Evolutionary conservation across 2,888 invertebrate genomes (phyloP).

Genomic region (Hylaea fasciaria): DNA sequence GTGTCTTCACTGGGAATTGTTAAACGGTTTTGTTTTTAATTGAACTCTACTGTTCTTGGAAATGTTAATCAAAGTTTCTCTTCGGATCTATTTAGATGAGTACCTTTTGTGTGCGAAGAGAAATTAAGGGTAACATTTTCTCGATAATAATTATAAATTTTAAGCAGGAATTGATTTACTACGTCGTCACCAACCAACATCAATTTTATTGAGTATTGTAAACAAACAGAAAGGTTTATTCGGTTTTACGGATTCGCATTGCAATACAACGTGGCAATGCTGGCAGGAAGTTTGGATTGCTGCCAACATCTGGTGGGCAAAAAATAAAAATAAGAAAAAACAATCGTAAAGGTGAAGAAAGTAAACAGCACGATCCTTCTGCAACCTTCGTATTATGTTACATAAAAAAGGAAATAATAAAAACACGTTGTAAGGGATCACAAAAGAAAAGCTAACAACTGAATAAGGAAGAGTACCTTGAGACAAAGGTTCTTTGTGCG

Average conservation of each 20-base stretch:
- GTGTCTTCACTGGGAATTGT: constrained; percentile 72
- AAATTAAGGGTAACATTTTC: neutral
- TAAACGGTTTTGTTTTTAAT: constrained; percentile 72
- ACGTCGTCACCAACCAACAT: too few species aligned
- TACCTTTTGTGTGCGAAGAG: constrained; percentile 30
- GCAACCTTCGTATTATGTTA: neutral
- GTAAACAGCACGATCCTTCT: too few species aligned
- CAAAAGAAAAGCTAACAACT: constrained; percentile 48
- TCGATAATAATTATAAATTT: too few species aligned
- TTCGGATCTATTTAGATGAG: constrained; percentile 25
- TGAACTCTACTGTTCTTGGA: constrained; percentile 51
- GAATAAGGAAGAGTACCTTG: constrained; percentile 46
- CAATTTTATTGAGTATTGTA: too few species aligned
- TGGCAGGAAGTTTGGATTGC: too few species aligned
- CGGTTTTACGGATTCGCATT: too few species aligned
- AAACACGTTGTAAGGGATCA: constrained; percentile 33
- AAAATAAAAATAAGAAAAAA: too few species aligned
- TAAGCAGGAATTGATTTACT: too few species aligned
- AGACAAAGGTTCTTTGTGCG: constrained; percentile 55
- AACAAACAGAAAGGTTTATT: too few species aligned
- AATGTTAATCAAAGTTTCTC: constrained; percentile 31
- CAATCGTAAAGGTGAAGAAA: too few species aligned
- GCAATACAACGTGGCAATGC: too few species aligned
- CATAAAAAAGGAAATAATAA: constrained; percentile 27
- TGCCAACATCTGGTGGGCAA: too few species aligned